phyloP scores from a whole-genome alignment of 2,797 vertebrate genomes.

The Pipistrellus pipistrellus region DNA sequence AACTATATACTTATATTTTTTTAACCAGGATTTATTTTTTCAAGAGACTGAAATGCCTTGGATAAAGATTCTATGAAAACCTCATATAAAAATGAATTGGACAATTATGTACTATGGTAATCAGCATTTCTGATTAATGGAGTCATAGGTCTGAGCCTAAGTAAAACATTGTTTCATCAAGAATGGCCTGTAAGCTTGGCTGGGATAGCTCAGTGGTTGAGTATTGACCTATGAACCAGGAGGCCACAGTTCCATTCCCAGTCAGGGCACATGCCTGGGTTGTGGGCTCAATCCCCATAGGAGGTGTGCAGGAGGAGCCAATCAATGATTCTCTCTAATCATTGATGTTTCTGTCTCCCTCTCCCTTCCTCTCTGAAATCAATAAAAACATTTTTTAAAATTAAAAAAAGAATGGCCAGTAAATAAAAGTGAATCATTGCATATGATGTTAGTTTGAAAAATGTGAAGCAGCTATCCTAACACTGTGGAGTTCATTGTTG shows the following conservation, averaged over 20 bases:
- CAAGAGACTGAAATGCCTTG: background rate
- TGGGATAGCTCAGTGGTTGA: too few species aligned
- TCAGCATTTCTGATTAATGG: background rate
- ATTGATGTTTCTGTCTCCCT: too few species aligned
- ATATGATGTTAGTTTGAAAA: background rate
- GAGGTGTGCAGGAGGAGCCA: too few species aligned
- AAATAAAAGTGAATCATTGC: background rate
- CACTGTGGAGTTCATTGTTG: background rate
- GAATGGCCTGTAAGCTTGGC: background rate
- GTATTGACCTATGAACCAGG: too few species aligned
- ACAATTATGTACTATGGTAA: background rate
- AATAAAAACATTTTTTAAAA: too few species aligned
- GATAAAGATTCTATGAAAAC: conserved; percentile 5
- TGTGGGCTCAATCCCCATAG: too few species aligned
- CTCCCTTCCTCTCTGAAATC: too few species aligned
- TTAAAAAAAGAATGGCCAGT: background rate
- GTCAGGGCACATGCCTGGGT: too few species aligned
- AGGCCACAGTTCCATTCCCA: too few species aligned
- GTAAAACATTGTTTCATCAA: conserved; percentile 4
- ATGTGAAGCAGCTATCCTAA: background rate
- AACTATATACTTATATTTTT: conserved; percentile 18
- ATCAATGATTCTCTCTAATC: too few species aligned
- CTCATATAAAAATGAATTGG: background rate
- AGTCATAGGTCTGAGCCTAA: background rate
- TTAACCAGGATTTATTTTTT: conserved; percentile 32